A percentile compares a stretch with the other conserved stretches of the same genome.
These are phyloP conservation scores for Plotosus lineatus DNA, from an alignment of 2,113 vertebrate species.

Conservation along the genomic window DNA sequence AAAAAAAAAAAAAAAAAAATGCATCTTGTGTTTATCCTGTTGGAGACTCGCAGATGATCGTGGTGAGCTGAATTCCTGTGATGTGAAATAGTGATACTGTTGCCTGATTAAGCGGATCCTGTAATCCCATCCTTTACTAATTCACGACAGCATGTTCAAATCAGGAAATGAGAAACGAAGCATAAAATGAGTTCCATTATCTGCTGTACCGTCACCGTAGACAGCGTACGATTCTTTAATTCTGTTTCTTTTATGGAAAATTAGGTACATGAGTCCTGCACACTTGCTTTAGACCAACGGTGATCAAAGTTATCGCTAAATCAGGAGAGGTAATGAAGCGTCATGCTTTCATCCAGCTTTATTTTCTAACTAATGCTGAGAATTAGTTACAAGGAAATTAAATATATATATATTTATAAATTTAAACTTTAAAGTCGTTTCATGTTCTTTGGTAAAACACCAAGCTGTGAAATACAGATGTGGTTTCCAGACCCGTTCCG, in stretches of 20 bases:
- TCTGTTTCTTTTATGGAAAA: conserved; percentile 37
- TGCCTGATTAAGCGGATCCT: conserved; percentile 40
- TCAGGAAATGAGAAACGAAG: conserved; percentile 61
- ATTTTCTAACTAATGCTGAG: not conserved
- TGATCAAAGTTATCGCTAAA: conserved; percentile 58
- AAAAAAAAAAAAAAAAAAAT: not conserved
- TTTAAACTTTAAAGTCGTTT: not conserved
- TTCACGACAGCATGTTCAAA: conserved; percentile 41
- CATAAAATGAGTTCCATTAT: conserved; percentile 67
- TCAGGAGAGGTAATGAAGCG: conserved; percentile 65
- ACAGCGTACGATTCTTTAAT: conserved; percentile 50
- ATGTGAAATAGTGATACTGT: not conserved
- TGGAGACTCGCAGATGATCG: too few species aligned
- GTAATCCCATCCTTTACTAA: conserved; percentile 58
- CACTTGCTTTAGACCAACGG: conserved; percentile 27
- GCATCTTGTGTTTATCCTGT: not conserved
- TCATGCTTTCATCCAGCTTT: conserved; percentile 51
- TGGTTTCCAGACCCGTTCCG: too few species aligned
- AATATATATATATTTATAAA: too few species aligned
- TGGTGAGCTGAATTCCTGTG: not conserved
- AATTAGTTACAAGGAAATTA: not conserved
- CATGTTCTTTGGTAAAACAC: not conserved
- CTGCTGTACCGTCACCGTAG: conserved; percentile 13
- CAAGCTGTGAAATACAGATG: not conserved
- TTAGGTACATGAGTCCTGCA: conserved; percentile 49